Evolutionary conservation across 2,888 invertebrate genomes (phyloP).

Genomic region (Gisinianus flammeolus): DNA sequence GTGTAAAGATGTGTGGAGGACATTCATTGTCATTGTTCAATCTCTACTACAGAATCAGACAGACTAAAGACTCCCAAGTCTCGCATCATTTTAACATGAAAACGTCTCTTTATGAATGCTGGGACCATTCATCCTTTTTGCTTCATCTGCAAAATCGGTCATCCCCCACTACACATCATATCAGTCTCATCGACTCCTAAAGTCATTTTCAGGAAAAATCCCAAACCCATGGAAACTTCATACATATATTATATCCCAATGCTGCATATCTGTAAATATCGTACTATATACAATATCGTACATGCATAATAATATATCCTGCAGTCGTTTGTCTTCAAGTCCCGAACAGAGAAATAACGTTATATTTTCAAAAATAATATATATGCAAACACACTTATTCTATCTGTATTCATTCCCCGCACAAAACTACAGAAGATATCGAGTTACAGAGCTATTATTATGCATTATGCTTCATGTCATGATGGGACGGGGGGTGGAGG

Average conservation of each 20-base stretch:
- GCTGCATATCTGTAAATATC: neutral
- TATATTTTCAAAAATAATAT: too few relatives aligned
- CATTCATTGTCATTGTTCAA: neutral
- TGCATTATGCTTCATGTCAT: too few relatives aligned
- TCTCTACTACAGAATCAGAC: neutral
- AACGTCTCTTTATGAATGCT: neutral
- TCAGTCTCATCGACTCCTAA: conserved; percentile 18
- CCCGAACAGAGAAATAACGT: too few relatives aligned
- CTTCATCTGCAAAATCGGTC: conserved; percentile 23
- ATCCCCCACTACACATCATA: conserved; percentile 13
- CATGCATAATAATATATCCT: too few relatives aligned
- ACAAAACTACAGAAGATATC: too few relatives aligned
- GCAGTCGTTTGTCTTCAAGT: too few relatives aligned
- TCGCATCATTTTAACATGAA: neutral
- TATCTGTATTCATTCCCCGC: too few relatives aligned
- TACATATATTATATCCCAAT: neutral
- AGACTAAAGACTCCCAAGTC: conserved; percentile 6
- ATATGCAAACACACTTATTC: too few relatives aligned
- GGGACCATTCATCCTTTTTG: conserved; percentile 16
- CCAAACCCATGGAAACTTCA: neutral
- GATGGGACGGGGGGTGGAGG: neutral
- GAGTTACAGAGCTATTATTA: too few relatives aligned
- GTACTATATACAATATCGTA: too few relatives aligned
- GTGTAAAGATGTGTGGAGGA: neutral
- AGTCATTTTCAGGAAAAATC: conserved; percentile 1